Evolutionary conservation across 2,888 invertebrate species (phyloP), one percentile per base, ranked within the genome.

Genomic region (Lathronympha strigana): DNA sequence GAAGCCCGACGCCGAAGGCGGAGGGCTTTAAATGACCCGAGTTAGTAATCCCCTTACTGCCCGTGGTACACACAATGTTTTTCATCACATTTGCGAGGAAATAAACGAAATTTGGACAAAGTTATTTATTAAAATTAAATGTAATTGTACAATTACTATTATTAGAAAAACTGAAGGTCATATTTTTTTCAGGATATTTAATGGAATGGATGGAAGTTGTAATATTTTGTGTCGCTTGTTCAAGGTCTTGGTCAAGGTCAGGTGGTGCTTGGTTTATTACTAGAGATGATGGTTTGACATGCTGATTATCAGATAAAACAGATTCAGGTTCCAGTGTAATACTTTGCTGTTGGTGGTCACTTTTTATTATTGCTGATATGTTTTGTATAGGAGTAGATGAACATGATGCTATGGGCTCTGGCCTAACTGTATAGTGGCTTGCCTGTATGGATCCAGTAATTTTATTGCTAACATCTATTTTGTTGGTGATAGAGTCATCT

Each of bases 131-230:
- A n/a, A 49, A 49, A n/a, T 49, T 49, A 3, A 49, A 49, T 9
- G 47, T 49, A 23, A 49, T 49, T 25, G 47, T 49, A 13, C 21
- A 49, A 49, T 49, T 49, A n/a, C n/a, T 49, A 23, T 49, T 49
- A n/a, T 49, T 49, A 49, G 4, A n/a, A 23, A 49, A 49, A 23
- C 25, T 49, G 4, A 49, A 13, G 1, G 13, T 13, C 23, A 49
- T 49, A 25, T 49, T 49, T 49, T 49, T n/a, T 49, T 49, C 47
- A 1, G 47, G 47, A 13, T 23, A 49, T 49, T 49, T 49, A 25
- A 50, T 19, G 4, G 17, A 2, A 15, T 50, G 25, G 9, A 28
- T 28, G n/a, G 28, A 50, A 28, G 28, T 50, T 1, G 15, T 28
- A 28, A 50, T 50, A 15, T 28, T 50, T 50, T 33, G 11, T 33